Evolutionary conservation across 2,888 invertebrate species (phyloP).

Genomic region (Seira musarum): DNA sequence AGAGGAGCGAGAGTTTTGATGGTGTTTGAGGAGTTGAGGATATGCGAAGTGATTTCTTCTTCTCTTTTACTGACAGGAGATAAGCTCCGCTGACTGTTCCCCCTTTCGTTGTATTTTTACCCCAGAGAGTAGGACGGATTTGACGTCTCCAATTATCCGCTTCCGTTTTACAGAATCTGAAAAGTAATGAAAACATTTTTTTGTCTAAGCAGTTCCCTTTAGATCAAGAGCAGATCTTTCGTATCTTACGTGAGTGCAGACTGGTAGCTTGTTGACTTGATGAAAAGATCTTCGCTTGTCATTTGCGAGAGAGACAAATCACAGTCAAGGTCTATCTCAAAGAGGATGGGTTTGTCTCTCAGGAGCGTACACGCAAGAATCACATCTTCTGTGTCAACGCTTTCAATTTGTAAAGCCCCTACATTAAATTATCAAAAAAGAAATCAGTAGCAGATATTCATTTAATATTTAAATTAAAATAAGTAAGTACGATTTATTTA

Average conservation of each 20-base stretch:
- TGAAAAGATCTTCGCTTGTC: conserved; percentile 78
- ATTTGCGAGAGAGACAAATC: conserved; percentile 77
- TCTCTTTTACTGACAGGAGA: conserved; percentile 60
- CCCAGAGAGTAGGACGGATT: conserved; percentile 70
- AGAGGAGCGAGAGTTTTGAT: conserved; percentile 67
- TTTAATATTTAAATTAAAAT: not conserved
- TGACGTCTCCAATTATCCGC: conserved; percentile 72
- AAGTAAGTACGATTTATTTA: not conserved
- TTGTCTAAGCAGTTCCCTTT: too few species aligned
- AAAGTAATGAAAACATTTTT: too few species aligned
- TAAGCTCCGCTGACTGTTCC: conserved; percentile 60
- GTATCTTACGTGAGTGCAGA: conserved; percentile 79
- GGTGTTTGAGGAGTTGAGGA: conserved; percentile 65
- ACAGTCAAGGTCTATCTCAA: conserved; percentile 75
- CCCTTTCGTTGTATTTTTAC: conserved; percentile 71
- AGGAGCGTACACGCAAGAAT: conserved; percentile 79
- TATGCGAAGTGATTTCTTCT: conserved; percentile 61
- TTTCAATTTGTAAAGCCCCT: conserved; percentile 77
- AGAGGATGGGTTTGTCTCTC: conserved; percentile 73
- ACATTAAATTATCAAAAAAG: conserved; percentile 9
- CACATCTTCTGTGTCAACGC: conserved; percentile 78
- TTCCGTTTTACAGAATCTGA: conserved; percentile 75
- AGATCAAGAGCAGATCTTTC: too few species aligned
- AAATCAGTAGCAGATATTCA: not conserved
- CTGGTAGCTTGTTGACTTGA: conserved; percentile 78